Conservation (phyloP, 2,113 vertebrate genomes). For the Marcusenius ussheri region DNA sequence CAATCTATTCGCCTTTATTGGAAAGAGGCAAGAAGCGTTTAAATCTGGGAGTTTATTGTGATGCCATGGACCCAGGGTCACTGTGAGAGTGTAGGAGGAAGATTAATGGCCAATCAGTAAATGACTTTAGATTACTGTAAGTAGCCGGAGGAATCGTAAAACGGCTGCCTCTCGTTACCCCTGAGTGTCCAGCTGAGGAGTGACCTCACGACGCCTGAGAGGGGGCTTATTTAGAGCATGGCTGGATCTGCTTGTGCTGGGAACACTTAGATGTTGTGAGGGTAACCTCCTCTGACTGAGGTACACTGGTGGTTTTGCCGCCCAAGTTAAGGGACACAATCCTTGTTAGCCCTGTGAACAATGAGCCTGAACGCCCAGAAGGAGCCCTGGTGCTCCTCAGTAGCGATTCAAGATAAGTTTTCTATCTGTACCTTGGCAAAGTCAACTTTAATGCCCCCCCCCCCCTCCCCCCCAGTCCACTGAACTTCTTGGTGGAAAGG, state of each 20-base stretch:
- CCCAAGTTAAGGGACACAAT: neutral
- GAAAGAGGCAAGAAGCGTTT: slow-evolving; percentile 44
- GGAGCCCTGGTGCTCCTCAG: neutral
- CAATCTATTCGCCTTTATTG: slow-evolving; percentile 47
- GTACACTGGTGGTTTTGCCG: neutral
- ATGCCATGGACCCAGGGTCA: slow-evolving; percentile 41
- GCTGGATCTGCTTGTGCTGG: neutral
- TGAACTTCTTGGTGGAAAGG: neutral
- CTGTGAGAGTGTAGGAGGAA: slow-evolving; percentile 41
- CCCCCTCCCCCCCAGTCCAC: neutral
- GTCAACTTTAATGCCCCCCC: neutral
- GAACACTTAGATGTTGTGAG: neutral
- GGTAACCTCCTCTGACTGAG: neutral
- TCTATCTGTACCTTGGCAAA: neutral
- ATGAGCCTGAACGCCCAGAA: neutral
- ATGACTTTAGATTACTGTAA: slow-evolving; percentile 23
- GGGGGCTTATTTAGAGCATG: neutral
- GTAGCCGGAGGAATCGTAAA: slow-evolving; percentile 10
- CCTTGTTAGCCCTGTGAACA: neutral
- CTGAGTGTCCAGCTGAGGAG: neutral
- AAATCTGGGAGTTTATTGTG: slow-evolving; percentile 50
- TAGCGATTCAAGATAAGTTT: neutral
- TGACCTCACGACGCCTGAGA: neutral
- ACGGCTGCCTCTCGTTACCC: neutral
- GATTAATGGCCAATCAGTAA: slow-evolving; percentile 34